phyloP scores from a whole-genome alignment of 2,888 invertebrate species.

The Aphodius granarius region DNA sequence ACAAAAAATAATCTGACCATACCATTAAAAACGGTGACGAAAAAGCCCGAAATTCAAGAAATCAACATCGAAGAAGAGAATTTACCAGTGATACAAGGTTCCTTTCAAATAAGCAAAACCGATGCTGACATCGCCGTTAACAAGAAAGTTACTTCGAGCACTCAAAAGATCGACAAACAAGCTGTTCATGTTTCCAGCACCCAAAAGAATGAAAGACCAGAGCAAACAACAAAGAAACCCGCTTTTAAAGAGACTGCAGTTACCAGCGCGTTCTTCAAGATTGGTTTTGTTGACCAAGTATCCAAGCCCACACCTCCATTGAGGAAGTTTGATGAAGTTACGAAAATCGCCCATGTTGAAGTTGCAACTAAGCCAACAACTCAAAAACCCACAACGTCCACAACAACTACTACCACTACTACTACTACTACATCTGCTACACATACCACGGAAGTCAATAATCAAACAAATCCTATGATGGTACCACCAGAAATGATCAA shows the following conservation, averaged over 20 bases:
- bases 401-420: slow-evolving; percentile 45
- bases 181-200: slow-evolving; percentile 48
- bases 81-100: slow-evolving; percentile 68
- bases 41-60: slow-evolving; percentile 53
- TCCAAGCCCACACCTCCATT: slow-evolving; percentile 37
- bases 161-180: too few relatives aligned
- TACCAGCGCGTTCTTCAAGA: slow-evolving; percentile 54
- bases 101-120: slow-evolving; percentile 74
- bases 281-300: slow-evolving; percentile 53
- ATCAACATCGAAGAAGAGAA: slow-evolving; percentile 67
- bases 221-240: slow-evolving; percentile 47
- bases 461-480: neutral
- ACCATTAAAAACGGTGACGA: slow-evolving; percentile 39
- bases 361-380: neutral
- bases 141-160: too few relatives aligned
- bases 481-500: slow-evolving; percentile 58
- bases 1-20: slow-evolving; percentile 32
- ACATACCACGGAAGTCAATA: slow-evolving; percentile 36
- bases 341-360: neutral
- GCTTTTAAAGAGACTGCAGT: slow-evolving; percentile 46
- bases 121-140: slow-evolving; percentile 70
- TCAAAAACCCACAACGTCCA: slow-evolving; percentile 43
- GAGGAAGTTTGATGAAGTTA: neutral
- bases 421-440: slow-evolving; percentile 48
- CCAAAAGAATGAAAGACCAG: slow-evolving; percentile 36